Percentiles rank a stretch among this genome's conserved stretches.
Conservation (phyloP, 2,888 invertebrate genomes). For the Polymixis lichenea region DNA sequence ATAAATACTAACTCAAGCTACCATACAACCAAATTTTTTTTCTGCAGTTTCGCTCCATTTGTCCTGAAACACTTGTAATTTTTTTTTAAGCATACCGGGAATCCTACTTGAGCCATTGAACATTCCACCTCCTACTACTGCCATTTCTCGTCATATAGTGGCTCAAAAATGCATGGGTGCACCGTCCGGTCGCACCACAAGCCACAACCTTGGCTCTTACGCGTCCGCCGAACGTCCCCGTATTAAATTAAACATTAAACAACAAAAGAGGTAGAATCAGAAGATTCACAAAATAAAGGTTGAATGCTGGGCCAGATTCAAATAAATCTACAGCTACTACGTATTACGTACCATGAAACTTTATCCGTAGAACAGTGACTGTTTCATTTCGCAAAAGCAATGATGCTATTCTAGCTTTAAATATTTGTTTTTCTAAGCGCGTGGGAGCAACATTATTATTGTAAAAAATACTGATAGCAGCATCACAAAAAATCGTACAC, state of each 20-base stretch:
- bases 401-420: background rate
- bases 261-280: conserved; percentile 14
- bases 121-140: background rate
- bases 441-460: background rate
- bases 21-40: background rate
- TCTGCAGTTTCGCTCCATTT: too few species aligned
- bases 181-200: conserved; percentile 56
- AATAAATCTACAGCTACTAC: background rate
- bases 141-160: background rate
- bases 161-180: conserved; percentile 52
- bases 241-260: conserved; percentile 53
- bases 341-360: background rate
- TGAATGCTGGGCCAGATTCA: background rate
- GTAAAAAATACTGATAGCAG: background rate
- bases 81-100: too few species aligned
- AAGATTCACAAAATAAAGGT: conserved; percentile 1
- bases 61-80: too few species aligned
- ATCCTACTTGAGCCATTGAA: background rate
- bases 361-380: background rate
- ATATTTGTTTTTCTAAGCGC: background rate
- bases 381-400: background rate
- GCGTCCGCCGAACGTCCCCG: conserved; percentile 50
- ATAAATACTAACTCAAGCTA: background rate
- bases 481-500: background rate
- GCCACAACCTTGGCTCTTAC: conserved; percentile 55